phyloP scores from a whole-genome alignment of 2,113 vertebrate genomes.

The Lagopus leucura region DNA sequence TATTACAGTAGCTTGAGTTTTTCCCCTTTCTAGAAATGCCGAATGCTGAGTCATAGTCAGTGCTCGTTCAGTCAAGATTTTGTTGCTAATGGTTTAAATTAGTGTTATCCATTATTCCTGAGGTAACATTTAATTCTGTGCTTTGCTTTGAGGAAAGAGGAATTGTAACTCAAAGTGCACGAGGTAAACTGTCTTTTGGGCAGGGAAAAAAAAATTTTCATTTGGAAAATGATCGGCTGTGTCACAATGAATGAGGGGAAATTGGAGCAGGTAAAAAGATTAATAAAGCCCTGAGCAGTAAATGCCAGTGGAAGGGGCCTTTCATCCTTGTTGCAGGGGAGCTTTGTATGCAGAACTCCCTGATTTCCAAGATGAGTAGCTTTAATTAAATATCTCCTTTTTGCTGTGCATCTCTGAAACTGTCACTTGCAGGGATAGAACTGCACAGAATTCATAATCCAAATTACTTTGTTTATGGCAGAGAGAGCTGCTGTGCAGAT shows the following conservation, averaged over 20 bases:
- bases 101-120: not conserved
- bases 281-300: not conserved
- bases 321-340: not conserved
- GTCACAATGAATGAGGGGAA: not conserved
- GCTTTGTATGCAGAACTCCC: not conserved
- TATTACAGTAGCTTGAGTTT: not conserved
- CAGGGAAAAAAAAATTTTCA: not conserved
- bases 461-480: not conserved
- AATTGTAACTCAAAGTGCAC: not conserved
- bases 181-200: not conserved
- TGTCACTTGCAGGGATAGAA: not conserved
- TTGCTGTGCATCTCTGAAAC: not conserved
- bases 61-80: not conserved
- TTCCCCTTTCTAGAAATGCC: not conserved
- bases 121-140: not conserved
- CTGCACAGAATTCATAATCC: not conserved
- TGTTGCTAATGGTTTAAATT: not conserved
- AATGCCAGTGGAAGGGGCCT: not conserved
- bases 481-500: not conserved
- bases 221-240: not conserved
- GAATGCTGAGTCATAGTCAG: not conserved
- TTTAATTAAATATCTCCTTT: constrained; percentile 14
- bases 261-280: not conserved
- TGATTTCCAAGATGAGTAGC: not conserved
- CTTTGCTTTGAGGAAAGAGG: not conserved